Percentiles rank a stretch among this genome's conserved stretches.
These are phyloP conservation scores for Steatornis caripensis DNA, from an alignment of 2,113 vertebrate species.

Conservation along the genomic window DNA sequence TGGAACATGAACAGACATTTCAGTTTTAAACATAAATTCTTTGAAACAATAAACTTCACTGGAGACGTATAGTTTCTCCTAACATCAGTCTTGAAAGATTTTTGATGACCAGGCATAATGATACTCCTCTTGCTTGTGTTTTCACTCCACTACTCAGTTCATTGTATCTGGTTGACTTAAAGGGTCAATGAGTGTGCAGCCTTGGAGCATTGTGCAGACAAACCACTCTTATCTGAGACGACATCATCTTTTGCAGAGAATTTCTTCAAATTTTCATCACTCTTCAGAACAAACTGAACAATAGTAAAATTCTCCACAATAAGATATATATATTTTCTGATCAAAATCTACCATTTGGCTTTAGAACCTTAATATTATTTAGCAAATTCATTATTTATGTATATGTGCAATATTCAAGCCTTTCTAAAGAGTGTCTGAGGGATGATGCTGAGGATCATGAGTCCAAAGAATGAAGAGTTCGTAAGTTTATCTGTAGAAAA, in stretches of 20 bases:
- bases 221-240: neutral
- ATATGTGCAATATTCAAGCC: accelerated
- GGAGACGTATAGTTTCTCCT: neutral
- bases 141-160: neutral
- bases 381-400: neutral
- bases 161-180: neutral
- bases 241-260: neutral
- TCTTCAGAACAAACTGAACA: neutral
- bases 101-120: neutral
- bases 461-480: neutral
- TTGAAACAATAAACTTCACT: neutral
- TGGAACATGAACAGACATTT: neutral
- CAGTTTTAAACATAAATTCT: neutral
- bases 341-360: neutral
- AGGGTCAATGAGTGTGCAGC: neutral
- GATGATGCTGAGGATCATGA: neutral
- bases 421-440: neutral
- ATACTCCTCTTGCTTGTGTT: neutral
- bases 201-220: neutral
- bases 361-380: neutral
- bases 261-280: neutral
- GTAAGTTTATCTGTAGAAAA: neutral
- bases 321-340: neutral
- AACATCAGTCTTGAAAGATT: neutral
- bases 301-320: neutral